Conservation (phyloP, 1,140 invertebrate species). For the Coptotermes formosanus region DNA sequence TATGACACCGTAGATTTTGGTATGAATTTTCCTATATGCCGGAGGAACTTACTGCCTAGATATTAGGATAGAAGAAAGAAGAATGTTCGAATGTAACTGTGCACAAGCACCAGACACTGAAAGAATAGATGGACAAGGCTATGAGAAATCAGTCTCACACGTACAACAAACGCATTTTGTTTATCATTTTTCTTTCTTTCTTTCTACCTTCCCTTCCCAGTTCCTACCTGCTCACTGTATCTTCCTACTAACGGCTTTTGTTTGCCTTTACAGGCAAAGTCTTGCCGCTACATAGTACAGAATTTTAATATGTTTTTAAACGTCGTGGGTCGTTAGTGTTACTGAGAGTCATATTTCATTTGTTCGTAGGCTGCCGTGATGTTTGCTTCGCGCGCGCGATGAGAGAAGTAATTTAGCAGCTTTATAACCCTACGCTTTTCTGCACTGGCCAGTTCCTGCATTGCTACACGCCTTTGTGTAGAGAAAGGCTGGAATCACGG, state of each 20-base stretch:
- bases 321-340: constrained; percentile 16
- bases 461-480: background rate
- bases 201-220: background rate
- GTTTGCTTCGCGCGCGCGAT: background rate
- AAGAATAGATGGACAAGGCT: background rate
- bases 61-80: too few species aligned
- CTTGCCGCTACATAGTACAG: background rate
- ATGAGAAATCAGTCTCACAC: background rate
- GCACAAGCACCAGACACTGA: background rate
- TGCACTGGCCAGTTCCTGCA: too few species aligned
- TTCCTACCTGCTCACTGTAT: background rate
- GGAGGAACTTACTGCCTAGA: too few species aligned
- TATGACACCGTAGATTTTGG: too few species aligned
- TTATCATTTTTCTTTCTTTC: background rate
- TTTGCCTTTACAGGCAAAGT: background rate
- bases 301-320: constrained; percentile 16
- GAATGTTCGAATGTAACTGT: background rate
- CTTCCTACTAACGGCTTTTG: constrained; percentile 1
- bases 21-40: too few species aligned
- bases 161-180: background rate
- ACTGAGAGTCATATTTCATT: background rate
- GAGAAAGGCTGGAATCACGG: too few species aligned
- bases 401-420: background rate
- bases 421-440: background rate
- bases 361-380: background rate